Percentiles rank a stretch among this genome's conserved stretches.
These are phyloP conservation scores for Nothobranchius furzeri DNA, from an alignment of 2,113 vertebrate genomes.

Conservation along the genomic window DNA sequence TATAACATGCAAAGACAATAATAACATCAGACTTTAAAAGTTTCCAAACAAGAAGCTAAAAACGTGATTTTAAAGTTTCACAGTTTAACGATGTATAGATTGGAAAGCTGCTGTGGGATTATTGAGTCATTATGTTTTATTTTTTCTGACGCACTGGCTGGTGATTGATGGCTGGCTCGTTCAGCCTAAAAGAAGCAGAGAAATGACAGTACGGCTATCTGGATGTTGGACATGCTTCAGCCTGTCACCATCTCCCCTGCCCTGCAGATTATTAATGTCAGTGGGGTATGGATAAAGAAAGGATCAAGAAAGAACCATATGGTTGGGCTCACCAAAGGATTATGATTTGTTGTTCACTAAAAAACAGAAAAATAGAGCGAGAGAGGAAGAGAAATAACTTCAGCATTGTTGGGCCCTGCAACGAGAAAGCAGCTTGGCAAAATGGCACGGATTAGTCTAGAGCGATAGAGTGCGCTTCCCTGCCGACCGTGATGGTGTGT, in stretches of 20 bases:
- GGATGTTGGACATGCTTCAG: slow-evolving; percentile 34
- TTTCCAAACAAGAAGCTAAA: neutral
- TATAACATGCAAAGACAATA: no score
- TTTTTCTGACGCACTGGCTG: neutral
- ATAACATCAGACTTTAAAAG: neutral
- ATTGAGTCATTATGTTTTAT: neutral
- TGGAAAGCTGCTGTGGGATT: neutral
- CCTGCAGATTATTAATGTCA: slow-evolving; percentile 68
- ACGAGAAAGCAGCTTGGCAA: slow-evolving; percentile 71
- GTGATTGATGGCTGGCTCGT: neutral
- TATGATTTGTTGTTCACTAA: slow-evolving; percentile 69
- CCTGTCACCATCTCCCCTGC: slow-evolving; percentile 31
- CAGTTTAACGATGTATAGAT: neutral
- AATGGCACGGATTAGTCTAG: slow-evolving; percentile 65
- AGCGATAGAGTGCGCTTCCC: slow-evolving; percentile 33
- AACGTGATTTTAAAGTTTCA: neutral
- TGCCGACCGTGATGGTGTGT: slow-evolving; percentile 52
- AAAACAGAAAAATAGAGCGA: slow-evolving; percentile 14
- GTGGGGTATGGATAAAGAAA: slow-evolving; percentile 68
- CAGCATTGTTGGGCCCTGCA: slow-evolving; percentile 53
- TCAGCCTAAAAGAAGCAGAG: slow-evolving; percentile 15
- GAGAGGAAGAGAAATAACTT: slow-evolving; percentile 52
- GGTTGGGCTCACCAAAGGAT: slow-evolving; percentile 64
- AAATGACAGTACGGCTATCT: slow-evolving; percentile 38
- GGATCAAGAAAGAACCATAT: slow-evolving; percentile 73